Conservation (phyloP, 2,888 invertebrate genomes). For the Amphipyra tragopoginis region DNA sequence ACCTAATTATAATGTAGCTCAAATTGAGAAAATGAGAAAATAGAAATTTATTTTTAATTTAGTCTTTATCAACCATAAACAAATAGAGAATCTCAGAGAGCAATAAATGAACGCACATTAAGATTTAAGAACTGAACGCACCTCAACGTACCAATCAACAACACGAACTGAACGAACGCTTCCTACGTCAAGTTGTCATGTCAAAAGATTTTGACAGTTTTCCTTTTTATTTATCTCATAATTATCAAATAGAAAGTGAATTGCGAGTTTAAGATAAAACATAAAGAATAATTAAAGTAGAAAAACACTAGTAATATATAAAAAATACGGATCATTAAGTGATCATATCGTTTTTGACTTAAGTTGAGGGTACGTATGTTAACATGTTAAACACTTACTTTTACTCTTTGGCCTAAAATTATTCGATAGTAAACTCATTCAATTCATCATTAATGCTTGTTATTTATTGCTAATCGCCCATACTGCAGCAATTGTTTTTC, state of each 20-base stretch:
- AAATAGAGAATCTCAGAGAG: too few species aligned
- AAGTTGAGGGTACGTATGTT: constrained; percentile 73
- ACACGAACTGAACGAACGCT: background rate
- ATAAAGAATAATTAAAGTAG: constrained; percentile 21
- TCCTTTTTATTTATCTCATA: constrained; percentile 66
- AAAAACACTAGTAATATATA: constrained; percentile 23
- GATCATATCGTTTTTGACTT: constrained; percentile 55
- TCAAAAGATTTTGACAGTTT: constrained; percentile 72
- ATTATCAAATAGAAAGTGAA: constrained; percentile 72
- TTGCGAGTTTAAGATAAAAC: constrained; percentile 49
- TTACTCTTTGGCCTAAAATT: constrained; percentile 73
- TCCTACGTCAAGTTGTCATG: constrained; percentile 61
- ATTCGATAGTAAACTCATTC: constrained; percentile 51
- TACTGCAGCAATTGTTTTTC: constrained; percentile 38
- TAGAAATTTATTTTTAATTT: too few species aligned
- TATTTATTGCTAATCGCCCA: constrained; percentile 35
- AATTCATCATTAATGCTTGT: constrained; percentile 26
- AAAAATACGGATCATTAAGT: constrained; percentile 34
- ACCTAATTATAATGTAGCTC: too few species aligned
- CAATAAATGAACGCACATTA: too few species aligned
- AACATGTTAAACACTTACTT: constrained; percentile 70
- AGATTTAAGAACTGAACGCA: constrained; percentile 5
- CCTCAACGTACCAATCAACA: background rate
- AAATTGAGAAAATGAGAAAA: too few species aligned
- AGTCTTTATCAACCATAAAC: too few species aligned